phyloP scores from a whole-genome alignment of 2,888 invertebrate species.

The Xestia xanthographa region DNA sequence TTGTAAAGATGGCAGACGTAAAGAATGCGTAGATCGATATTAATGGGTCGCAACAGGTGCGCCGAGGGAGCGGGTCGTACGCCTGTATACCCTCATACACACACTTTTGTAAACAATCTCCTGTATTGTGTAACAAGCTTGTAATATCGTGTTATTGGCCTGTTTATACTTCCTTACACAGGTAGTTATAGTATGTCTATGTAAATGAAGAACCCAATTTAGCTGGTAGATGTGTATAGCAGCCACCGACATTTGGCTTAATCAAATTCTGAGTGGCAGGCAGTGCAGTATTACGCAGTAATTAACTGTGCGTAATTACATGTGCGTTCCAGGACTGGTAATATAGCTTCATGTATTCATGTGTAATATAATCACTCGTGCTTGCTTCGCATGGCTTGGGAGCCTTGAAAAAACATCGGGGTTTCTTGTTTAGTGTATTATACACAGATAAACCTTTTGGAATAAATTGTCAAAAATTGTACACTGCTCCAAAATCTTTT shows the following conservation, averaged over 20 bases:
- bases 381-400: neutral
- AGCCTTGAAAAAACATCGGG: neutral
- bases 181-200: neutral
- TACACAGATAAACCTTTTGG: neutral
- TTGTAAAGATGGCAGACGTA: constrained; percentile 40
- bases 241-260: neutral
- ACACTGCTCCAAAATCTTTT: neutral
- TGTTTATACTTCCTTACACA: constrained; percentile 28
- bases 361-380: neutral
- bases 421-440: neutral
- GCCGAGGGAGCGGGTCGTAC: constrained; percentile 36
- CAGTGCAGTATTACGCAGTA: constrained; percentile 5
- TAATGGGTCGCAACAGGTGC: constrained; percentile 63
- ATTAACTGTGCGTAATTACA: constrained; percentile 16
- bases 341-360: neutral
- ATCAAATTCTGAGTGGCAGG: constrained; percentile 33
- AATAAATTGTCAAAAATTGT: neutral
- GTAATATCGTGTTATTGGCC: constrained; percentile 31
- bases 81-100: constrained; percentile 31
- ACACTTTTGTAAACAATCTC: constrained; percentile 50
- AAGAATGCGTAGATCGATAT: constrained; percentile 61
- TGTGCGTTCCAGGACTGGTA: neutral
- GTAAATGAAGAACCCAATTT: constrained; percentile 2
- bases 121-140: constrained; percentile 44
- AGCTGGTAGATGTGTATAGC: neutral